Conservation (phyloP, 1,140 invertebrate species). For the Aphaenogaster rudis region DNA sequence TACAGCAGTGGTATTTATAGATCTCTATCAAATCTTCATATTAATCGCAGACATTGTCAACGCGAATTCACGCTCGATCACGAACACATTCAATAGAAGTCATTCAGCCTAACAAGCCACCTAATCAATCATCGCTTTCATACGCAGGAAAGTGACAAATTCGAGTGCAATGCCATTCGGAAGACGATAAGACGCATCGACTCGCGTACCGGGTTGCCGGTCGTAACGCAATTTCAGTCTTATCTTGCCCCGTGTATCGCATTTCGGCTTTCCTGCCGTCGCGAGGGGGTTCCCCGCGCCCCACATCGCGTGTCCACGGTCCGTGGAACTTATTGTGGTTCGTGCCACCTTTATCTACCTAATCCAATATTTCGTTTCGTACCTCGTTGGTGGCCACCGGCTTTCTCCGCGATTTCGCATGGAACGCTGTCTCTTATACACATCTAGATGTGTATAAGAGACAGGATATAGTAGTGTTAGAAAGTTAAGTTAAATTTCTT, state of each 20-base stretch:
- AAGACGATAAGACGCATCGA: constrained; percentile 47
- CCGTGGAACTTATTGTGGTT: constrained; percentile 56
- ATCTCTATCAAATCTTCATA: not conserved
- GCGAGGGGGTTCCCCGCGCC: not conserved
- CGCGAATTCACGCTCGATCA: not conserved
- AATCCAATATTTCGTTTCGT: constrained; percentile 66
- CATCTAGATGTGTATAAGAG: too few relatives aligned
- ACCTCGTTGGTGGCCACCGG: constrained; percentile 35
- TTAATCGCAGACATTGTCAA: not conserved
- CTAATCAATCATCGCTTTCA: constrained; percentile 32
- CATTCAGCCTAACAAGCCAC: not conserved
- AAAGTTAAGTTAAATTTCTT: too few relatives aligned
- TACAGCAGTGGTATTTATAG: not conserved
- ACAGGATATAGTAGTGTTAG: too few relatives aligned
- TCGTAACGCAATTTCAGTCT: constrained; percentile 50
- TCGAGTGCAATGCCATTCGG: not conserved
- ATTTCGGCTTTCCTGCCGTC: constrained; percentile 33
- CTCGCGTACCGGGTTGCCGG: not conserved
- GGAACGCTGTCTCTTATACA: not conserved
- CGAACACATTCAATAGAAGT: not conserved
- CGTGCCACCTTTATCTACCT: constrained; percentile 63
- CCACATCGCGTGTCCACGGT: constrained; percentile 43
- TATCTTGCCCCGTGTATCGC: constrained; percentile 48
- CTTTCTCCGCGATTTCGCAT: constrained; percentile 56
- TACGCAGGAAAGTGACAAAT: constrained; percentile 47